Evolutionary conservation across 2,797 vertebrate genomes (phyloP).

Genomic region (Manis pentadactyla): DNA sequence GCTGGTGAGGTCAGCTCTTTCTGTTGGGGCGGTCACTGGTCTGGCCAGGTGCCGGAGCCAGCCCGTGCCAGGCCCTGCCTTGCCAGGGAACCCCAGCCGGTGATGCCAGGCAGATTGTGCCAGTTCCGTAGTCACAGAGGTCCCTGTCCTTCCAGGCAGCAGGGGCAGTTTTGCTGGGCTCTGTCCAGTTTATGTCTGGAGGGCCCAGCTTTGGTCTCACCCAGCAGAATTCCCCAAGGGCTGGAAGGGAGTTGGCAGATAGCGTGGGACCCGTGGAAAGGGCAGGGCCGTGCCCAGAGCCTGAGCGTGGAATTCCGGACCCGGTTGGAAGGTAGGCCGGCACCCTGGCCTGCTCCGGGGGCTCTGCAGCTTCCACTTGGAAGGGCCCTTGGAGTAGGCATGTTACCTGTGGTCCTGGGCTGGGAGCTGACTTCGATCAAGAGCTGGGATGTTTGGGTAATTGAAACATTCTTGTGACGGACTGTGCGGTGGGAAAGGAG

Average conservation of each 20-base stretch:
- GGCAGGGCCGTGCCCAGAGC: conserved; percentile 61
- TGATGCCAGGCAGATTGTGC: conserved; percentile 64
- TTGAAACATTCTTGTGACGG: not conserved
- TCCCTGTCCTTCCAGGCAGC: conserved; percentile 56
- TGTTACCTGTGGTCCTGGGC: not conserved
- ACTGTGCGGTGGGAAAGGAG: not conserved
- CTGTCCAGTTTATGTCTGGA: conserved; percentile 57
- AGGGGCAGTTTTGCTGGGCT: conserved; percentile 57
- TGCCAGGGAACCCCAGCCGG: conserved; percentile 72
- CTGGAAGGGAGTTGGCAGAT: conserved; percentile 69
- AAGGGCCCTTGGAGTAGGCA: not conserved
- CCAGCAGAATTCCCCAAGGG: conserved; percentile 66
- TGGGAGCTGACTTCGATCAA: not conserved
- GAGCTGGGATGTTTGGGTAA: not conserved
- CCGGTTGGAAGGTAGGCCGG: not conserved
- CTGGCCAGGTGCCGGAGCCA: conserved; percentile 73
- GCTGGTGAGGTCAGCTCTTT: conserved; percentile 47
- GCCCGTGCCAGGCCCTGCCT: conserved; percentile 68
- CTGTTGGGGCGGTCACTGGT: conserved; percentile 34
- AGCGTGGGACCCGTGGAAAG: conserved; percentile 64
- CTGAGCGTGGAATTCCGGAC: not conserved
- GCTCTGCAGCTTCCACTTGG: not conserved
- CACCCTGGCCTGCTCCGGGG: fast-evolving
- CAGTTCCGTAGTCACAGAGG: conserved; percentile 43
- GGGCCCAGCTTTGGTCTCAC: conserved; percentile 64